Conservation (phyloP, 2,797 vertebrate species). For the Dryobates pubescens region DNA sequence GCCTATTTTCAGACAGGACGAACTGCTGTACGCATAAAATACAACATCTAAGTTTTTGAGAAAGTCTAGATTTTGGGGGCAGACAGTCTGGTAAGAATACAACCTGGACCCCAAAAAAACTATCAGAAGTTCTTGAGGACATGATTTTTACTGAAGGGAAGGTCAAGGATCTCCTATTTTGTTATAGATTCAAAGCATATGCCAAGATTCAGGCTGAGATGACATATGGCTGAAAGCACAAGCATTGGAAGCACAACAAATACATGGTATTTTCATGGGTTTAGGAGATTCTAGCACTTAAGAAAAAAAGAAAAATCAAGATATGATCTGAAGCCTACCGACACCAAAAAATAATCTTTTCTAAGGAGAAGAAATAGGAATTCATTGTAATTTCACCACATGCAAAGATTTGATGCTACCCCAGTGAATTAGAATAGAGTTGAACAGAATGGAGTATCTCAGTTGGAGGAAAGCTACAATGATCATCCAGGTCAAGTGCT, state of each 20-base stretch:
- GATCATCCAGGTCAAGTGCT: background rate
- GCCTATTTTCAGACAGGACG: background rate
- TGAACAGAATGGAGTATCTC: background rate
- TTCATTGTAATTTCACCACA: no score
- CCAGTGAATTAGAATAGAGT: background rate
- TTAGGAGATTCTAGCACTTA: background rate
- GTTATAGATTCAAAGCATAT: background rate
- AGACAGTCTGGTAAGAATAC: background rate
- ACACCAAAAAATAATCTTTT: background rate
- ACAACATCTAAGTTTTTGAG: background rate
- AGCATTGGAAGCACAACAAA: background rate
- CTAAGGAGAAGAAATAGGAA: background rate
- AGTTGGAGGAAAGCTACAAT: background rate
- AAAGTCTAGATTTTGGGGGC: background rate
- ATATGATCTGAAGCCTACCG: background rate
- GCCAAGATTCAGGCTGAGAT: background rate
- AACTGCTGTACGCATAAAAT: background rate
- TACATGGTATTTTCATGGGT: background rate
- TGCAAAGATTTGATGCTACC: background rate
- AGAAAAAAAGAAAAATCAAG: background rate
- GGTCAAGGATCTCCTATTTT: background rate
- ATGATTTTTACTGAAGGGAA: background rate
- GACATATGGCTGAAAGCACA: background rate
- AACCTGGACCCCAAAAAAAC: background rate
- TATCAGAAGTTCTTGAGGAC: background rate